These are phyloP conservation scores for Ectemnius lituratus DNA, from an alignment of 2,888 invertebrate species.

Conservation along the genomic window DNA sequence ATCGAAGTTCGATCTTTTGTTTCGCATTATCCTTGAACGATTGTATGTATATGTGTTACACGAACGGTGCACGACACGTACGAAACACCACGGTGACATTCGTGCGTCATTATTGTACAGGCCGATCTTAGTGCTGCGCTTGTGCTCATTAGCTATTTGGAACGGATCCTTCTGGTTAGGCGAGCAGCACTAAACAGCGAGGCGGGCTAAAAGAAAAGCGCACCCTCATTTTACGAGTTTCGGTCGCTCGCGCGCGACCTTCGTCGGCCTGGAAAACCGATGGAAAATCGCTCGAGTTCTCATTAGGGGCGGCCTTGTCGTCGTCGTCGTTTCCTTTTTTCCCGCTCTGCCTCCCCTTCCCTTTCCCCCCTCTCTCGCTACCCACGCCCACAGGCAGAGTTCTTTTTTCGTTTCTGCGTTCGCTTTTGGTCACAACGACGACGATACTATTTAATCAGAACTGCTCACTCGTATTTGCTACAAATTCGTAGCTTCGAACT, in stretches of 20 bases:
- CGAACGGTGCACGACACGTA: conserved; percentile 28
- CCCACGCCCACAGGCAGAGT: background rate
- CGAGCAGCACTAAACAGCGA: conserved; percentile 4
- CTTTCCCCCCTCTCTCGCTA: conserved; percentile 17
- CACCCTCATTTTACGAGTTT: conserved; percentile 60
- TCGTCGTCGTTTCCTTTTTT: conserved; percentile 30
- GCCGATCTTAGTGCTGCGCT: background rate
- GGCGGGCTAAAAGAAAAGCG: too few relatives aligned
- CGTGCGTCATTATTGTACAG: conserved; percentile 40
- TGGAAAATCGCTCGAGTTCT: conserved; percentile 72
- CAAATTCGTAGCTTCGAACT: too few relatives aligned
- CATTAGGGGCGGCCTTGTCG: conserved; percentile 71
- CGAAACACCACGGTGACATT: conserved; percentile 35
- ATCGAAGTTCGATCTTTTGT: conserved; percentile 42
- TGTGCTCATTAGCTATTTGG: background rate
- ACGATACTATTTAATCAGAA: conserved; percentile 14
- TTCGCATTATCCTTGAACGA: conserved; percentile 39
- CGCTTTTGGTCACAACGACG: conserved; percentile 5
- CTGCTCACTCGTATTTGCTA: background rate
- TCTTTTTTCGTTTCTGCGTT: conserved; percentile 36
- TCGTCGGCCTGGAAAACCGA: conserved; percentile 66
- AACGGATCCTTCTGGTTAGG: background rate
- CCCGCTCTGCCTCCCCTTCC: background rate
- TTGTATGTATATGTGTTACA: conserved; percentile 44
- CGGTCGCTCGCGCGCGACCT: conserved; percentile 61